Percentiles rank a stretch among this genome's conserved stretches.
phyloP scores from a whole-genome alignment of 2,113 vertebrate species.

The Melanerpes formicivorus region DNA sequence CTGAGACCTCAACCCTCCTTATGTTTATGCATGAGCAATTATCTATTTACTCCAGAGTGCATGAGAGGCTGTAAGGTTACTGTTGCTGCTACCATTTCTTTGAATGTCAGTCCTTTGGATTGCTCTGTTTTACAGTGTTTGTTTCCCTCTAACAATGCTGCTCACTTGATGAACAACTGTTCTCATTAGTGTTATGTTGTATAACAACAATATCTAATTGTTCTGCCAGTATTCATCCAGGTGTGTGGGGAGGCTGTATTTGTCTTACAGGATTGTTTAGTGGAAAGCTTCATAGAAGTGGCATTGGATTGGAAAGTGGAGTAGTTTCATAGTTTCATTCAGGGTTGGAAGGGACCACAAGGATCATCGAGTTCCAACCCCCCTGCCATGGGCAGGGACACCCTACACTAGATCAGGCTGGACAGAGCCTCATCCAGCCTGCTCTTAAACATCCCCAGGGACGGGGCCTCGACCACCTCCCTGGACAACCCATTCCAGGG shows the following conservation, averaged over 20 bases:
- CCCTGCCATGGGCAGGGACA: too few relatives aligned
- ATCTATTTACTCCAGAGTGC: background rate
- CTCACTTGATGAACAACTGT: background rate
- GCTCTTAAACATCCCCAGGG: too few relatives aligned
- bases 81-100: background rate
- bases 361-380: too few relatives aligned
- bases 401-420: too few relatives aligned
- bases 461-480: too few relatives aligned
- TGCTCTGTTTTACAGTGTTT: background rate
- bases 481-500: too few relatives aligned
- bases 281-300: background rate
- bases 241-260: background rate
- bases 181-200: background rate
- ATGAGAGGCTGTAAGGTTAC: background rate
- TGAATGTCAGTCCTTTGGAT: background rate
- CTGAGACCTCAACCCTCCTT: background rate
- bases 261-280: background rate
- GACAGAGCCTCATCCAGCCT: too few relatives aligned
- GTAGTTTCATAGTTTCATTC: too few relatives aligned
- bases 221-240: background rate
- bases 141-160: conserved; percentile 11
- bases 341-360: too few relatives aligned
- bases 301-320: background rate
- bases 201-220: conserved; percentile 24
- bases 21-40: conserved; percentile 41